phyloP scores from a whole-genome alignment of 2,797 vertebrate species.

The Atherinosoma microstoma region DNA sequence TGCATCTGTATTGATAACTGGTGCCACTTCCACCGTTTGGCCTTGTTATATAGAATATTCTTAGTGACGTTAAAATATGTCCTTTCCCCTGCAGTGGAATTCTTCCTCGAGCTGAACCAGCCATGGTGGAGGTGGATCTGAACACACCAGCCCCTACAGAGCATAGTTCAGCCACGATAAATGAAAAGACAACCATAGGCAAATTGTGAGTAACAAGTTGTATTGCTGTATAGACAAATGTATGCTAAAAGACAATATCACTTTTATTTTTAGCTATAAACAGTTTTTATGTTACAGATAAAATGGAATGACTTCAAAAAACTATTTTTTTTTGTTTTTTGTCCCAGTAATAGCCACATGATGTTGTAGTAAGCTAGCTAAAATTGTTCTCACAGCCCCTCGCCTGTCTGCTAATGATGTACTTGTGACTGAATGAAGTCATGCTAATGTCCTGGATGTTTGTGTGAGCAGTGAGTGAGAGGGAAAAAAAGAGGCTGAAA shows the following conservation, averaged over 20 bases:
- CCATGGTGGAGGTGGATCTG: conserved; percentile 83
- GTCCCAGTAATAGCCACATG: conserved; percentile 47
- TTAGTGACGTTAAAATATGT: neutral
- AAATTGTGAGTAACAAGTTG: conserved; percentile 86
- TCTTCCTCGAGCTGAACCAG: conserved; percentile 80
- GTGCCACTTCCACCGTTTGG: neutral
- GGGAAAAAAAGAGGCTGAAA: conserved; percentile 13
- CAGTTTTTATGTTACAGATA: conserved; percentile 10
- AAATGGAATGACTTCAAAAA: conserved; percentile 22
- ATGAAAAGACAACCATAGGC: conserved; percentile 87
- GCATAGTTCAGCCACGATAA: conserved; percentile 27
- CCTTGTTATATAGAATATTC: neutral
- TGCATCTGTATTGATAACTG: neutral
- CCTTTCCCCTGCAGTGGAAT: conserved; percentile 82
- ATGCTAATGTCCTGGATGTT: conserved; percentile 62
- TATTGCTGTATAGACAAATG: neutral
- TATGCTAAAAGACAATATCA: neutral
- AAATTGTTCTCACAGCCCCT: conserved; percentile 56
- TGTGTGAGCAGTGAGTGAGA: conserved; percentile 46
- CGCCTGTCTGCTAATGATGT: conserved; percentile 69
- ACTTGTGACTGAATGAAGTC: conserved; percentile 76
- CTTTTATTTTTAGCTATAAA: neutral
- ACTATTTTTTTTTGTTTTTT: neutral
- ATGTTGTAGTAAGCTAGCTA: conserved; percentile 36
- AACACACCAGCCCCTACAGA: conserved; percentile 52